Base-by-base conservation (phyloP, 2,113 vertebrate genomes). In the Campylomormyrus tamandua region DNA sequence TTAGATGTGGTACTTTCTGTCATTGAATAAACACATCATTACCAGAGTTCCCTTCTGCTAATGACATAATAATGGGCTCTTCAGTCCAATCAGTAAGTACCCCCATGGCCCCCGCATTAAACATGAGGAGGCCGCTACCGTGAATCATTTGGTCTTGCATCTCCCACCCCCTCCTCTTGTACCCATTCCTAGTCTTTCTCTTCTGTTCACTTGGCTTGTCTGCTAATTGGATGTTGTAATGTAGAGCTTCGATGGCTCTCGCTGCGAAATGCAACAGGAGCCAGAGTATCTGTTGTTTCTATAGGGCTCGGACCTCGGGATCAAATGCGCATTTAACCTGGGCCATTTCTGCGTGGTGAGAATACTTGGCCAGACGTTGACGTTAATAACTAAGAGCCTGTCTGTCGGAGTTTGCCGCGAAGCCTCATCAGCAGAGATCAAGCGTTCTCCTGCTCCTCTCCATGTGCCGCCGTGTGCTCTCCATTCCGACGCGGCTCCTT, bases 321-420 rank as follows among this genome's bases (percentile, higher is more conserved):
- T 94, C 93, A 92, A 92, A 94, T 93, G 62, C n/a, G 62, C 6
- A 10, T 80, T 80, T 80, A 42, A 42, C 31, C 74, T 7, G 15
- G 42, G 35, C 39, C 31, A 19, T 42, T 80, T 6, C 74, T 42
- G 10, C n/a, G 27, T 7, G 74, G 74, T 42, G 74, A 11, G 74
- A 80, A 80, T 80, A 80, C 35, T 39, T 80, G 74, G 74, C 31
- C 74, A 80, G 74, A 39, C 74, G 8, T 42, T 19, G 74, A 42
- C 13, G 11, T 13, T 80, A 80, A 80, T 39, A 35, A 80, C 35
- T 42, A 39, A 42, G 31, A 80, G 35, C 5, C 74, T 80, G 74
- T 39, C 74, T 42, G 74, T 80, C 74, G 21, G 35, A 80, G 74
- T 39, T 42, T 39, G 17, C 35, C 0, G 74, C 19, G 4, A 6